Evolutionary conservation across 2,113 vertebrate species (phyloP), one percentile per base, ranked within the genome.

Genomic region (Tapirus terrestris): DNA sequence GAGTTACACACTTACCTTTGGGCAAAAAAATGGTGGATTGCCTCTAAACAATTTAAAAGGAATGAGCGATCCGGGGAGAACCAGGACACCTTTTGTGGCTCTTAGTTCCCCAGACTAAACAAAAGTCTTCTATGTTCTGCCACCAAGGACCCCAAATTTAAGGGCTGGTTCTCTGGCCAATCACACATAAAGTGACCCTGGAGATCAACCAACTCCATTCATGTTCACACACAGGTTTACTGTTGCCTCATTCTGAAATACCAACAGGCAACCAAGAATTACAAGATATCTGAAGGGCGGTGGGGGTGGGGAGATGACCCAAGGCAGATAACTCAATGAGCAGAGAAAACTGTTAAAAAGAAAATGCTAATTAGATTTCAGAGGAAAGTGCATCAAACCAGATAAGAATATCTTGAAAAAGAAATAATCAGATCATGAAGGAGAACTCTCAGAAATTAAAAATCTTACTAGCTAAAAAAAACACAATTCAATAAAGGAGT

Each of bases 211-310:
- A 27, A 67, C 58, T 18, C 70, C 6, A 4, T 11, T 17, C 31
- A 3, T 6, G 2, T 4, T 13, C 14, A n/a, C 39, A n/a, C 45
- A 20, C 1, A 29, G 48, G 23, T 10, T 33, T 20, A 39, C 17
- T 8, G 63, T 6, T 25, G n/a, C 65, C 51, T 43, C 9, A 8
- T n/a, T 80, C 58, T 31, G 12, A 73, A 43, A 89, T 8, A 36
- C 4, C 14, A 61, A 31, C n/a, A 58, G 79, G 31, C 23, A n/a
- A 68, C 21, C 13, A 23, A 63, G 58, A 33, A 31, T 2, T 5
- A 18, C 2, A 14, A 58, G 39, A 23, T 0, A 5, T 1, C 0
- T 13, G 27, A 56, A 48, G 12, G 21, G 20, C 25, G 8, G 8
- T 39, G 39, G 17, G n/a, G 16, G 14, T 13, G n/a, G 31, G 25